Evolutionary conservation across 2,797 vertebrate species (phyloP).

Genomic region (Gambusia yucatana): DNA sequence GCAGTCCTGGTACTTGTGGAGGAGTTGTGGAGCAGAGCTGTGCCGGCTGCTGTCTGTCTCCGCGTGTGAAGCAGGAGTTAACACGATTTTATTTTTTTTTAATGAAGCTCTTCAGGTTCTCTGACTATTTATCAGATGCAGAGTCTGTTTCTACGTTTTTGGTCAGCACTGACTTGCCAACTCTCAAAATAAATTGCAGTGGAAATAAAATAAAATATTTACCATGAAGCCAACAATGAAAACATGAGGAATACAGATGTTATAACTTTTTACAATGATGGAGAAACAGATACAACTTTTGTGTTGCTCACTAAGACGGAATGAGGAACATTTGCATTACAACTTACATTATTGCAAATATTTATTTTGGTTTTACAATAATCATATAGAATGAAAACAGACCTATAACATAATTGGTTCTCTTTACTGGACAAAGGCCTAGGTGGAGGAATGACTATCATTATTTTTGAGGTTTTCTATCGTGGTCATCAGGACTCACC

Average conservation of each 20-base stretch:
- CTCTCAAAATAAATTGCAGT: not conserved
- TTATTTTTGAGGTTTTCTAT: not conserved
- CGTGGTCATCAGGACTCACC: not conserved
- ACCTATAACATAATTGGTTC: not conserved
- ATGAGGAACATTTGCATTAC: not conserved
- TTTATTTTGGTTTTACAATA: not conserved
- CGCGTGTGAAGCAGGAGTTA: constrained; percentile 9
- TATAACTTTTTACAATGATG: not conserved
- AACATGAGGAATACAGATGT: not conserved
- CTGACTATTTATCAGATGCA: not conserved
- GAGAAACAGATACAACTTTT: not conserved
- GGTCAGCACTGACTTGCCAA: not conserved
- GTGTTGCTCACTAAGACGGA: not conserved
- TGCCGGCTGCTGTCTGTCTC: constrained; percentile 15
- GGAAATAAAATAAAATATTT: not conserved
- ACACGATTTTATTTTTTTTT: not conserved
- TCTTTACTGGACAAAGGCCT: not conserved
- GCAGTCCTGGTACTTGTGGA: constrained; percentile 23
- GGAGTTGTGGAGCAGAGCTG: constrained; percentile 15
- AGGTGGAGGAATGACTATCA: not conserved
- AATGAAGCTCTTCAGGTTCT: constrained; percentile 9
- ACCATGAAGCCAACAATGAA: not conserved
- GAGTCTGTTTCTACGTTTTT: not conserved
- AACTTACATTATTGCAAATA: not conserved
- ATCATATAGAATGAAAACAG: not conserved